Base-by-base conservation (phyloP, 64 coral and sea anemone genomes). In the Hydrozoanthus tunicans region DNA sequence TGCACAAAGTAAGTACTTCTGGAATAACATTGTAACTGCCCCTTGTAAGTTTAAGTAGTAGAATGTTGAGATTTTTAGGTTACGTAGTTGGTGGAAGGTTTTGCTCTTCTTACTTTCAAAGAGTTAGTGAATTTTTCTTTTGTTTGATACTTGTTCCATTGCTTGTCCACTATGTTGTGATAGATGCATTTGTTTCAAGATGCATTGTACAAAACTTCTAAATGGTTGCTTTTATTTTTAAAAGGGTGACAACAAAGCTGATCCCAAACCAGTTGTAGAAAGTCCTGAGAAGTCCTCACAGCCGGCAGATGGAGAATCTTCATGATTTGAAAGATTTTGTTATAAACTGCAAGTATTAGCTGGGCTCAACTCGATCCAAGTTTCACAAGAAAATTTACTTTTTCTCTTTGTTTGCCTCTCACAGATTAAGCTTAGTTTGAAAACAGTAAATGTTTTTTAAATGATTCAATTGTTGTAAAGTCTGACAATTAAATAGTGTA, bases 181-280 rank as follows among this genome's bases (percentile, higher is more conserved):
- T 66, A 13, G 64, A 66, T 15, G 5, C 4, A 66, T 11, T 4
- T 15, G 17, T 15, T 66, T 66, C 9, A 66, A 73, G n/a, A 24
- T 6, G 56, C 51, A 17, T 6, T 12, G 17, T 56, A 6, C 7
- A 17, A 56, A 64, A 6, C 12, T 65, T 65, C 1, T 32, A 32
- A 26, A 52, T 54, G 9, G 12, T 15, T 6, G 7, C 6, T 60
- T 25, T 73, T 58, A 58, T 9, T 3, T 4, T 12, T 14, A 60
- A 55, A 8, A 88, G 84, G 68, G 51, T 60, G 55, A 88, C 84
- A 73, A 74, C 20, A 74, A 88, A 88, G 54, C 84, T 59, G 84
- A 74, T 6, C 4, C 84, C 0, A 74, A 88, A 59, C 13, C 70
- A 88, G 24, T 4, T 15, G 56, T 24, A 59, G 17, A 73, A 51